phyloP scores from a whole-genome alignment of 1,140 invertebrate species.

The Sesamia nonagrioides region DNA sequence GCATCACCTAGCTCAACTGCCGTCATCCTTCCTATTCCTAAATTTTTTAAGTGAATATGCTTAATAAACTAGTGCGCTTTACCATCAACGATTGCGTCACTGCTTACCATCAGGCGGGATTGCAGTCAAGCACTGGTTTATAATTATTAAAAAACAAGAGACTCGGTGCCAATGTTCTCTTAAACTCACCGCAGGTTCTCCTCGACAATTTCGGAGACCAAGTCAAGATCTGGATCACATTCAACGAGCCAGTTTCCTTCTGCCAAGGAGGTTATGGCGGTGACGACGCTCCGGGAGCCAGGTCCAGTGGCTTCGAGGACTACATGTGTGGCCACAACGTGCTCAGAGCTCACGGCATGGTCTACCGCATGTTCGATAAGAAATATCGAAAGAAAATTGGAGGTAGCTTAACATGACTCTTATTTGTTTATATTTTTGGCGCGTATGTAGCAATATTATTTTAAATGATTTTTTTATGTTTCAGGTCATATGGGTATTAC shows the following conservation, averaged over 20 bases:
- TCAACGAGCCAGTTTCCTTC: slow-evolving; percentile 87
- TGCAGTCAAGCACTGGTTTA: too few relatives aligned
- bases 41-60: too few relatives aligned
- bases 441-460: slow-evolving; percentile 24
- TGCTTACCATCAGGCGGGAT: too few relatives aligned
- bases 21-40: too few relatives aligned
- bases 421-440: too few relatives aligned
- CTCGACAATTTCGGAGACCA: slow-evolving; percentile 88
- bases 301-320: slow-evolving; percentile 77
- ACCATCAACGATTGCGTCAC: too few relatives aligned
- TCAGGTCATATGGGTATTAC: slow-evolving; percentile 84
- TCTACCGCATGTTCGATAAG: slow-evolving; percentile 75
- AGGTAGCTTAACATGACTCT: slow-evolving; percentile 53
- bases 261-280: slow-evolving; percentile 83
- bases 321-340: slow-evolving; percentile 86
- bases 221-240: slow-evolving; percentile 86
- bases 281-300: slow-evolving; percentile 79
- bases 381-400: slow-evolving; percentile 67
- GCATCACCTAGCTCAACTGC: too few relatives aligned
- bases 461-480: slow-evolving; percentile 16
- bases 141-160: too few relatives aligned
- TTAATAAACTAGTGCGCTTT: too few relatives aligned
- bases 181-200: slow-evolving; percentile 77
- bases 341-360: slow-evolving; percentile 80
- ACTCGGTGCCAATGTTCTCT: too few relatives aligned